Conservation (phyloP, 2,888 invertebrate genomes). For the Glyphotaelius pellucidus region DNA sequence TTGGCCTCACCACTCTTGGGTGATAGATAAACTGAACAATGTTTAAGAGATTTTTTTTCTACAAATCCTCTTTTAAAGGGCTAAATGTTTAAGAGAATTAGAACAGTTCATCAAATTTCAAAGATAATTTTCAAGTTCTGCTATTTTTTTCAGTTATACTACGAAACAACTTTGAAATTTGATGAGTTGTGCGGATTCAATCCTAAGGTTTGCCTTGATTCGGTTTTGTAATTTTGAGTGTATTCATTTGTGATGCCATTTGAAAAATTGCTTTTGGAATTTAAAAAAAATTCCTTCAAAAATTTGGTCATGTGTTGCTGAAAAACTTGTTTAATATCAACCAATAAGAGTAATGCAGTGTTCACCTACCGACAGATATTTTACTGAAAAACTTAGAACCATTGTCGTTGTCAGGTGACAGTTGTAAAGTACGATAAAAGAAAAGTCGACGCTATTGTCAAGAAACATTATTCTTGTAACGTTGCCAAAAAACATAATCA, state of each 20-base stretch:
- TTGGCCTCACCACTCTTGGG: constrained; percentile 74
- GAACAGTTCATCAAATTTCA: no score
- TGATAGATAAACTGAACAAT: constrained; percentile 70
- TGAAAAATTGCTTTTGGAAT: no score
- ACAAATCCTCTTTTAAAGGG: not conserved
- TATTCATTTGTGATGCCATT: no score
- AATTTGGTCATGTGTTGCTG: no score
- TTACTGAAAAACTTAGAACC: not conserved
- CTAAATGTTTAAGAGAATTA: no score
- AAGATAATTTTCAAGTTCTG: no score
- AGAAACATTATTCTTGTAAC: not conserved
- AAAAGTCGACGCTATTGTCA: not conserved
- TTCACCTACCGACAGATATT: not conserved
- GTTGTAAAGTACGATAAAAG: not conserved
- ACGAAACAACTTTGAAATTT: no score
- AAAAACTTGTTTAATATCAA: not conserved
- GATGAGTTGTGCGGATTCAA: no score
- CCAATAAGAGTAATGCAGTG: not conserved
- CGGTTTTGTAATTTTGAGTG: no score
- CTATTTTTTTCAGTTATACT: no score
- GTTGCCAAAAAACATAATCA: not conserved
- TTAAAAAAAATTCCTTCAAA: no score
- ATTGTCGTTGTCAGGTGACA: not conserved
- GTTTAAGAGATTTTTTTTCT: not conserved
- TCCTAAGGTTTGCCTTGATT: no score